Evolutionary conservation across 2,797 vertebrate species (phyloP).

Genomic region (Halcyon chelicuti): DNA sequence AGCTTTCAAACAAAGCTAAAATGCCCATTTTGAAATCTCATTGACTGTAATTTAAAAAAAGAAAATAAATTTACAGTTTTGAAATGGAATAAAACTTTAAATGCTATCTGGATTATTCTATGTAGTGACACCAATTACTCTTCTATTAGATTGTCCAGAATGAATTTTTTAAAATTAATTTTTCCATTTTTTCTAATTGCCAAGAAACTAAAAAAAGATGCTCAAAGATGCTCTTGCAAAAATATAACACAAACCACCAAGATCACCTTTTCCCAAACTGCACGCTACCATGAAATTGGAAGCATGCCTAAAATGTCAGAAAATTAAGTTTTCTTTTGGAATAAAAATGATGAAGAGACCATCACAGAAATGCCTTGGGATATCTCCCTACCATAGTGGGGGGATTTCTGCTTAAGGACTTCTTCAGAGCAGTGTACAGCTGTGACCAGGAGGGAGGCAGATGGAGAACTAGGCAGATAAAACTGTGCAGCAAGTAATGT

Average conservation of each 20-base stretch:
- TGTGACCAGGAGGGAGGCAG: slow-evolving; percentile 35
- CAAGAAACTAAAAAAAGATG: not conserved
- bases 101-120: not conserved
- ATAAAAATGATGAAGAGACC: slow-evolving; percentile 17
- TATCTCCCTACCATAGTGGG: not conserved
- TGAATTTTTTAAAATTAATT: not conserved
- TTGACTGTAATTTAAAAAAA: not conserved
- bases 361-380: slow-evolving; percentile 5
- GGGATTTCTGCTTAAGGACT: slow-evolving; percentile 31
- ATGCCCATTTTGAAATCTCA: not conserved
- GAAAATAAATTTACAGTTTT: not conserved
- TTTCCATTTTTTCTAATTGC: not conserved
- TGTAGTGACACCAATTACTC: not conserved
- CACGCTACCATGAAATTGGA: not conserved
- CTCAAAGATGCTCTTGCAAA: not conserved
- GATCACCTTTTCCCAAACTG: not conserved
- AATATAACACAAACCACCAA: not conserved
- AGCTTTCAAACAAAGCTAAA: not conserved
- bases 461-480: not conserved
- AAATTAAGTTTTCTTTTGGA: not conserved
- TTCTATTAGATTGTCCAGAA: not conserved
- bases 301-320: not conserved
- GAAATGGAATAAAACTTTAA: not conserved
- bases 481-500: not conserved
- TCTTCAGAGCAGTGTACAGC: slow-evolving; percentile 8